phyloP scores from a whole-genome alignment of 2,113 vertebrate species.

The Bos javanicus region DNA sequence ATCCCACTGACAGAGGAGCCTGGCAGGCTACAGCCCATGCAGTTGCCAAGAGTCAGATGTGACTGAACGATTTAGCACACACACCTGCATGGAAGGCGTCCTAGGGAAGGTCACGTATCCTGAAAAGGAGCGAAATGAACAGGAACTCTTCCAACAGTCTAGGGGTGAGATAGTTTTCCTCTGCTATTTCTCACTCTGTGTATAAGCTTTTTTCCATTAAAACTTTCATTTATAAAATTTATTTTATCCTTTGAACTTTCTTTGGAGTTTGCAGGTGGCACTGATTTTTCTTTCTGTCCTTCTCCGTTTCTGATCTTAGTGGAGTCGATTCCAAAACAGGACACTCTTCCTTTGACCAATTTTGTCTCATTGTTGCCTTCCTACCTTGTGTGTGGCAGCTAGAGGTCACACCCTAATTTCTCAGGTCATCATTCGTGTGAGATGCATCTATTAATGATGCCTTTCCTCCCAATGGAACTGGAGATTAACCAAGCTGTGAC shows the following conservation, averaged over 20 bases:
- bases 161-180: background rate
- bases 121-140: background rate
- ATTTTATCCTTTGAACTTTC: background rate
- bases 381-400: background rate
- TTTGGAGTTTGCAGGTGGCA: background rate
- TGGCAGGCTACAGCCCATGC: background rate
- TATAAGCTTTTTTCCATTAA: background rate
- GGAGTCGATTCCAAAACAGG: background rate
- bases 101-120: background rate
- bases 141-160: background rate
- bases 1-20: background rate
- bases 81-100: background rate
- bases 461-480: background rate
- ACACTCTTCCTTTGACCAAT: background rate
- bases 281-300: background rate
- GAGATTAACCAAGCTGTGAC: constrained; percentile 1
- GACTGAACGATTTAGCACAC: background rate
- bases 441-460: background rate
- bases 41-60: background rate
- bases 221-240: background rate
- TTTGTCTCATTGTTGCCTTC: background rate
- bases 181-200: background rate
- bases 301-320: background rate
- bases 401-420: background rate
- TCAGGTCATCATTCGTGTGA: background rate